phyloP scores from a whole-genome alignment of 2,797 vertebrate genomes.

The Dendrocincla fuliginosa region DNA sequence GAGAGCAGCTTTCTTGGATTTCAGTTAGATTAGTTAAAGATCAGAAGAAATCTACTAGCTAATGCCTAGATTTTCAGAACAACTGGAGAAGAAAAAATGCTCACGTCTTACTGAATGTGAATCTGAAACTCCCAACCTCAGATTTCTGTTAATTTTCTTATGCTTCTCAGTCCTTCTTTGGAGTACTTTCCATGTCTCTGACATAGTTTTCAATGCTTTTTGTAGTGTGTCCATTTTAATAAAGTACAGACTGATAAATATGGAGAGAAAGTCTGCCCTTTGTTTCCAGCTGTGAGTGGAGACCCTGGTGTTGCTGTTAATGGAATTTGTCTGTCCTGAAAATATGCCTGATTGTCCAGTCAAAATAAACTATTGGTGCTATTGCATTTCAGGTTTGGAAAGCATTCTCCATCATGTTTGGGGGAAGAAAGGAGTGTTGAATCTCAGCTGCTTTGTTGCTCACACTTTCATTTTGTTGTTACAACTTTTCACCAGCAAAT shows the following conservation, averaged over 20 bases:
- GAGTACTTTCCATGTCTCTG: neutral
- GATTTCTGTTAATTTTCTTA: neutral
- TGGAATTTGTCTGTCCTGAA: constrained; percentile 20
- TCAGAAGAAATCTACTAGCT: neutral
- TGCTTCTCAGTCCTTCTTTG: neutral
- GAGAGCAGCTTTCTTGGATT: neutral
- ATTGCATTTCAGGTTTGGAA: constrained; percentile 1
- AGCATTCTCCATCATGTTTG: neutral
- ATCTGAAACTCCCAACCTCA: neutral
- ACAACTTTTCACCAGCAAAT: neutral
- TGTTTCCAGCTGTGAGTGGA: constrained; percentile 23
- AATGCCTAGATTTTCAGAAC: neutral
- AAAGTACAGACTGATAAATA: constrained; percentile 38
- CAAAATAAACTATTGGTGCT: constrained; percentile 30
- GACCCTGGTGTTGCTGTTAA: constrained; percentile 12
- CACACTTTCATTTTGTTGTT: neutral
- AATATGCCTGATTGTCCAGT: constrained; percentile 1
- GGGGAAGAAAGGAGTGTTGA: neutral
- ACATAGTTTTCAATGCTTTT: neutral
- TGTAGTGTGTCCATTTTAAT: constrained; percentile 6
- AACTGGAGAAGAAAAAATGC: neutral
- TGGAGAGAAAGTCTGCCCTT: neutral
- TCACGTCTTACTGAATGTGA: neutral
- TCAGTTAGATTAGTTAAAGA: neutral
- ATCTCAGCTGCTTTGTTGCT: neutral